Conservation (phyloP, 2,113 vertebrate species). For the Chloroceryle aenea region DNA sequence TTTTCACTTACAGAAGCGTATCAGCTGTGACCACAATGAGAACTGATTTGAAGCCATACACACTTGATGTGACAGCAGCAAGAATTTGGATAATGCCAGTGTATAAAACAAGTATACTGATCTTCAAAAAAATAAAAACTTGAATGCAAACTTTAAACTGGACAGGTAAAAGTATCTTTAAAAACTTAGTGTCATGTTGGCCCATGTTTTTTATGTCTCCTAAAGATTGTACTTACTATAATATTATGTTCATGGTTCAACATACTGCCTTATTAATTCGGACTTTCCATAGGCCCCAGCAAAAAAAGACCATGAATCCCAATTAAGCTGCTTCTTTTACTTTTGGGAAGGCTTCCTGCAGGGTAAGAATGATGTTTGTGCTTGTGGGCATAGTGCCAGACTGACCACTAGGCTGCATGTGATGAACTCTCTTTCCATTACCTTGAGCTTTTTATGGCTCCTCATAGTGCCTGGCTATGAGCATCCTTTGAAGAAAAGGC, state of each 20-base stretch:
- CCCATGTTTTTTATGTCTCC: not conserved
- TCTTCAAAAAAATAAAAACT: not conserved
- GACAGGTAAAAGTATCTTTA: not conserved
- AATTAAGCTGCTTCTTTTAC: not conserved
- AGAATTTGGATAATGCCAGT: not conserved
- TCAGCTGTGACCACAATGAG: not conserved
- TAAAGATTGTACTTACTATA: not conserved
- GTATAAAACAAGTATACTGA: not conserved
- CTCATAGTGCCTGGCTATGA: not conserved
- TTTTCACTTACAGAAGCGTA: not conserved
- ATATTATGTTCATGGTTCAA: not conserved
- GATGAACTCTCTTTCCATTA: not conserved
- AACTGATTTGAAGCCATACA: not conserved
- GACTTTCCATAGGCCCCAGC: not conserved
- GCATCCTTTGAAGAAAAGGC: not conserved
- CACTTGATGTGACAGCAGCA: not conserved
- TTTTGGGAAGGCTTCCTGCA: not conserved
- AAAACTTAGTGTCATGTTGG: not conserved
- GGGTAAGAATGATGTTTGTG: not conserved
- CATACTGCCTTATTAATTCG: not conserved
- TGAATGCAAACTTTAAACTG: not conserved
- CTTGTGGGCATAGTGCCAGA: not conserved
- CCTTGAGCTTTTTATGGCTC: not conserved
- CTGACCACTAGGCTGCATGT: not conserved
- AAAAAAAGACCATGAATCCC: not conserved